Evolutionary conservation across 2,113 vertebrate genomes (phyloP).

Genomic region (Todiramphus saurophagus): DNA sequence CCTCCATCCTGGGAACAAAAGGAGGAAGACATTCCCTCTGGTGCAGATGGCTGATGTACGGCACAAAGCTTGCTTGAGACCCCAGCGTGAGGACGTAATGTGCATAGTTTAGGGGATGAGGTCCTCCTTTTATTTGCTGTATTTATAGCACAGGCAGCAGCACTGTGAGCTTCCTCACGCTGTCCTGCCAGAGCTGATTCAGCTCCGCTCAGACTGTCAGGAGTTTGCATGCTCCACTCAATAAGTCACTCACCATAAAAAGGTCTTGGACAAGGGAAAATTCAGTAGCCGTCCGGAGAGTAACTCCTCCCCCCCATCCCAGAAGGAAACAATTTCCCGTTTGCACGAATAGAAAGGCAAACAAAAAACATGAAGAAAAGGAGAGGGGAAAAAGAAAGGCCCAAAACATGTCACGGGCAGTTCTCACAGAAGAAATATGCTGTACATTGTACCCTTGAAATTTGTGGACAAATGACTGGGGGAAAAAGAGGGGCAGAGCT

Average conservation of each 20-base stretch:
- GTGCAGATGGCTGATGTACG: neutral
- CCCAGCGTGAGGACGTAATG: neutral
- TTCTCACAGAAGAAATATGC: neutral
- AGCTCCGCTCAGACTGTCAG: neutral
- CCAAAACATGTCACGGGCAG: neutral
- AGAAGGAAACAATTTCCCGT: neutral
- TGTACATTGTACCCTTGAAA: neutral
- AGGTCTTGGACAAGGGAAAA: neutral
- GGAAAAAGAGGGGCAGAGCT: neutral
- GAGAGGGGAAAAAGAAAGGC: neutral
- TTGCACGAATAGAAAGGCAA: neutral
- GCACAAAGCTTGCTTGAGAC: neutral
- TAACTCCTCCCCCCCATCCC: neutral
- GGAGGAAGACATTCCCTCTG: neutral
- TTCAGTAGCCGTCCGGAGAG: neutral
- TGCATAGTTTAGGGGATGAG: neutral
- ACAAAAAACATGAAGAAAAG: neutral
- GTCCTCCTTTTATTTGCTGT: neutral
- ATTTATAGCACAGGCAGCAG: neutral
- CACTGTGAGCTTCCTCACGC: neutral
- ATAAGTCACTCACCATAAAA: neutral
- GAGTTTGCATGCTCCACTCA: neutral
- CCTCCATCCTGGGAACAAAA: conserved; percentile 39
- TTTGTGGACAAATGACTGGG: neutral
- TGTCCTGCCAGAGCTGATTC: neutral